phyloP scores from a whole-genome alignment of 2,797 vertebrate species.

The Amblyopsis hoosieri region DNA sequence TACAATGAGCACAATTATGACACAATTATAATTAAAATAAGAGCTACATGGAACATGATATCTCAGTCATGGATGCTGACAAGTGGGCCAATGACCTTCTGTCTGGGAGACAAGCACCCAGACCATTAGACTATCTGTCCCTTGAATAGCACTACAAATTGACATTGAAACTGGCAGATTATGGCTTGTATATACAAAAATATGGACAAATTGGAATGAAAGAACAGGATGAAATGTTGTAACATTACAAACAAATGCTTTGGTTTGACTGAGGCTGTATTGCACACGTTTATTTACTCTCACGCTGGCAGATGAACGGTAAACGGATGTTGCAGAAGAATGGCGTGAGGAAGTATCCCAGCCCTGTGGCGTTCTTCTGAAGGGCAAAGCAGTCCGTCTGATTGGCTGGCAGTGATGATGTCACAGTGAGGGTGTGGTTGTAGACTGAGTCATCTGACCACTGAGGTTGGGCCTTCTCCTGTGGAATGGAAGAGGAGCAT shows the following conservation, averaged over 20 bases:
- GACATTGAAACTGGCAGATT: too few relatives aligned
- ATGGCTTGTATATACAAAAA: too few relatives aligned
- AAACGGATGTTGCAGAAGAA: conserved; percentile 85
- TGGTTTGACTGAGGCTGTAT: neutral
- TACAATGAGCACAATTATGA: too few relatives aligned
- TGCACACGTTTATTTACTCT: conserved; percentile 75
- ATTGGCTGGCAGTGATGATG: conserved; percentile 75
- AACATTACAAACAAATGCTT: neutral
- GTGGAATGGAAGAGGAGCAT: conserved; percentile 26
- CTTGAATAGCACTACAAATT: too few relatives aligned
- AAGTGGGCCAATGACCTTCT: too few relatives aligned
- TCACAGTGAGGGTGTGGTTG: conserved; percentile 65
- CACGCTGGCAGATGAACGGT: conserved; percentile 88
- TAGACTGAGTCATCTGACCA: conserved; percentile 84
- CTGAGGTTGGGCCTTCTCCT: conserved; percentile 80
- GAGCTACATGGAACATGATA: too few relatives aligned
- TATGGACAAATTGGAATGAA: too few relatives aligned
- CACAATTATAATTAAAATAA: too few relatives aligned
- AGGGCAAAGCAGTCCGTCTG: conserved; percentile 87
- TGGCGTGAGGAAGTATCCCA: conserved; percentile 82
- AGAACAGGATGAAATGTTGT: too few relatives aligned
- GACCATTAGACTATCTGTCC: too few relatives aligned
- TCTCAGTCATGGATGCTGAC: too few relatives aligned
- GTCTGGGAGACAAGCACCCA: too few relatives aligned
- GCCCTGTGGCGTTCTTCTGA: conserved; percentile 81